A percentile compares a stretch with the other conserved stretches of the same genome.
These are phyloP conservation scores for Periophthalmus magnuspinnatus DNA, from an alignment of 2,797 vertebrate species.

Conservation along the genomic window DNA sequence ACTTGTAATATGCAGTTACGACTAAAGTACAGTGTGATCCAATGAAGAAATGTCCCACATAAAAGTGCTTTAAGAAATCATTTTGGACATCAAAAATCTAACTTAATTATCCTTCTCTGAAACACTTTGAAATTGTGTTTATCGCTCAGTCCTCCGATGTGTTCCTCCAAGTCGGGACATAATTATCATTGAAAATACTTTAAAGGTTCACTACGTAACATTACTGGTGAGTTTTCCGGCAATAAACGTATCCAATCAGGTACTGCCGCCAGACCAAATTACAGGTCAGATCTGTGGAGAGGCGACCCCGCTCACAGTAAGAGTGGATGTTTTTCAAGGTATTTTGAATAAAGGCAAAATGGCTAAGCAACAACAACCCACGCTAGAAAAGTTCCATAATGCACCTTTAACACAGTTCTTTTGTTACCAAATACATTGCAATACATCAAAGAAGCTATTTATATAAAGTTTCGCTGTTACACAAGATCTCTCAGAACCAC, in stretches of 20 bases:
- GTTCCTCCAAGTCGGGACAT: background rate
- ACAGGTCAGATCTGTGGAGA: no score
- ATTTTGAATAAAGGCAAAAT: background rate
- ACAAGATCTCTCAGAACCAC: conserved; percentile 10
- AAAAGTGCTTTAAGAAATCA: background rate
- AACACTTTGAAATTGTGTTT: background rate
- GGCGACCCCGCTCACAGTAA: no score
- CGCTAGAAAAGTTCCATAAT: background rate
- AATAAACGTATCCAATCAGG: no score
- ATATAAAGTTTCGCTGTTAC: conserved; percentile 3
- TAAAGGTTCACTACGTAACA: no score
- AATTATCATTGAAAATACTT: background rate
- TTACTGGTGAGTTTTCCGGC: no score
- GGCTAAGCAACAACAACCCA: background rate
- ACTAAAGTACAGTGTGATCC: background rate
- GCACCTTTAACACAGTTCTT: background rate
- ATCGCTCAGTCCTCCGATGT: background rate
- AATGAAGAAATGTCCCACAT: background rate
- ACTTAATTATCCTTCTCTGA: background rate
- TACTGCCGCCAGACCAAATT: no score
- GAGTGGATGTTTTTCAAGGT: no score
- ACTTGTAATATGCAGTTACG: no score
- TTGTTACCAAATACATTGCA: background rate
- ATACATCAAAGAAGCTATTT: conserved; percentile 28
- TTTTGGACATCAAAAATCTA: background rate